Conservation (phyloP, 2,888 invertebrate species). For the Polietes domitor region DNA sequence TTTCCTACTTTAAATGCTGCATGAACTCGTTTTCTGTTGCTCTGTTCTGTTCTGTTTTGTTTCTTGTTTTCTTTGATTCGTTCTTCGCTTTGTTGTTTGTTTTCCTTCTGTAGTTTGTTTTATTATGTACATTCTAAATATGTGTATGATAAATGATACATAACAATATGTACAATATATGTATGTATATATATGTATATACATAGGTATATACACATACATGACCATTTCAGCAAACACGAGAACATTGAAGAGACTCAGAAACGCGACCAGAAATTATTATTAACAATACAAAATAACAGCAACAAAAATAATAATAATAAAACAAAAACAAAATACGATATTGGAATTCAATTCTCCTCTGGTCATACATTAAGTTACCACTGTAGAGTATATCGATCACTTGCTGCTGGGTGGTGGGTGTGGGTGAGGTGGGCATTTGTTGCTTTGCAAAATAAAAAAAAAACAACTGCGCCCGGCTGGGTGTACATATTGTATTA, state of each 20-base stretch:
- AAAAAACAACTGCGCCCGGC: constrained; percentile 23
- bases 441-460: background rate
- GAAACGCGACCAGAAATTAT: constrained; percentile 47
- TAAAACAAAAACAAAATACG: background rate
- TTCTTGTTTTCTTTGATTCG: background rate
- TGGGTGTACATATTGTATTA: constrained; percentile 25
- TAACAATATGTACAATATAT: background rate
- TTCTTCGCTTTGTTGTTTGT: background rate
- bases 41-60: background rate
- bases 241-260: background rate
- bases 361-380: background rate
- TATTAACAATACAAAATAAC: constrained; percentile 32
- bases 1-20: background rate
- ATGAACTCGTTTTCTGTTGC: constrained; percentile 8
- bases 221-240: background rate
- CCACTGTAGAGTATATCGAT: background rate
- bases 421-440: background rate
- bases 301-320: constrained; percentile 17
- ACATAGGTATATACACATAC: background rate
- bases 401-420: background rate
- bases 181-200: background rate
- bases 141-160: background rate
- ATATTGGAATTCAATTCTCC: background rate
- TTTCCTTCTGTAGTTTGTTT: constrained; percentile 31
- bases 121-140: constrained; percentile 49